phyloP scores from a whole-genome alignment of 2,797 vertebrate species.

The Semaprochilodus insignis region DNA sequence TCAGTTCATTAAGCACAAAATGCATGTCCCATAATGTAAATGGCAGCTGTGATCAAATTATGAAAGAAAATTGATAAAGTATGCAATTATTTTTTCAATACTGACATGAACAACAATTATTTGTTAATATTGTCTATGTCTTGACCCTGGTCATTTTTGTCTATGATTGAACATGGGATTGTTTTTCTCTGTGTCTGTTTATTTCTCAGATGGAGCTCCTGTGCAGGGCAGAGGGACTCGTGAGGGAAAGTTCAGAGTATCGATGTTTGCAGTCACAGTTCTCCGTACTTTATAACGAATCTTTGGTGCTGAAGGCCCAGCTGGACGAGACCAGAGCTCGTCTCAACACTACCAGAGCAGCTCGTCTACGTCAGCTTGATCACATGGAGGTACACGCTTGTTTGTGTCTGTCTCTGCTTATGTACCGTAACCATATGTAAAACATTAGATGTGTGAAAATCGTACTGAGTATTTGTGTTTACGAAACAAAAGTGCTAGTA shows the following conservation, averaged over 20 bases:
- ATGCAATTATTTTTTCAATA: too few species aligned
- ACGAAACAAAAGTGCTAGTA: background rate
- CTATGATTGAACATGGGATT: background rate
- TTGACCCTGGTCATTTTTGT: background rate
- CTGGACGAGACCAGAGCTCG: slow-evolving; percentile 93
- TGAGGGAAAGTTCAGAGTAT: slow-evolving; percentile 93
- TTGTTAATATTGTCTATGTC: too few species aligned
- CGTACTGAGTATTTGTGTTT: background rate
- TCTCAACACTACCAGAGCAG: slow-evolving; percentile 90
- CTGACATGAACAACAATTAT: too few species aligned
- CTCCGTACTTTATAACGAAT: slow-evolving; percentile 96
- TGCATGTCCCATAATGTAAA: too few species aligned
- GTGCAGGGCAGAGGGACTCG: slow-evolving; percentile 88
- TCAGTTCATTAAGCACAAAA: too few species aligned
- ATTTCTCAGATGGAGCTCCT: slow-evolving; percentile 84
- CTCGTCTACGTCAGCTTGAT: slow-evolving; percentile 94
- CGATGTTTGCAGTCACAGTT: slow-evolving; percentile 98
- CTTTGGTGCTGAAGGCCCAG: slow-evolving; percentile 92
- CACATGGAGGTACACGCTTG: slow-evolving; percentile 88
- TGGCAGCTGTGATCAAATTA: too few species aligned
- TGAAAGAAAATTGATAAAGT: too few species aligned
- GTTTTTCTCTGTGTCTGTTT: background rate
- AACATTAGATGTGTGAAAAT: background rate
- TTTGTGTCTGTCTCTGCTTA: background rate
- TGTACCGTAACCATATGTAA: background rate